Percentiles rank a stretch among this genome's conserved stretches.
Conservation (phyloP, 37 sponge, comb jelly and placozoan species). For the Dysidea cf. avara region DNA sequence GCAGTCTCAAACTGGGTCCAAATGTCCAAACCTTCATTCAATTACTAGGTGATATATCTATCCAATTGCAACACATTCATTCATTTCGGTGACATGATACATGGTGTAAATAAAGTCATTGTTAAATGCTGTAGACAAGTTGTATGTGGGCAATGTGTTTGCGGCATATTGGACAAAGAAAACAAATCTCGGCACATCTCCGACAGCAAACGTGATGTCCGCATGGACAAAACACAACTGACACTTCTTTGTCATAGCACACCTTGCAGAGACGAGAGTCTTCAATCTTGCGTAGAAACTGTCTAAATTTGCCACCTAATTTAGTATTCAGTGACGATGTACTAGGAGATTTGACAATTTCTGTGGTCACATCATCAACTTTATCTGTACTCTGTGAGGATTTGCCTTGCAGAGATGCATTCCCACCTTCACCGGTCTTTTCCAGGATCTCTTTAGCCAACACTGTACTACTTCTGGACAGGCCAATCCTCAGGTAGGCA, state of each 20-base stretch:
- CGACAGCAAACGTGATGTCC: slow-evolving; percentile 78
- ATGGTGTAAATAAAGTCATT: no score
- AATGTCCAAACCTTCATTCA: no score
- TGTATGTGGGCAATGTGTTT: slow-evolving; percentile 62
- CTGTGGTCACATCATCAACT: slow-evolving; percentile 1
- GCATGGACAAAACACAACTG: slow-evolving; percentile 88
- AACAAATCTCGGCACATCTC: slow-evolving; percentile 58
- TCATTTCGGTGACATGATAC: no score
- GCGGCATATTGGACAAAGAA: slow-evolving; percentile 75
- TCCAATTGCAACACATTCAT: no score
- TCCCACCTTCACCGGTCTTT: not conserved
- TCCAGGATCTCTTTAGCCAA: slow-evolving; percentile 62
- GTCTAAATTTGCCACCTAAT: slow-evolving; percentile 41
- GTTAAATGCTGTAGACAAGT: slow-evolving; percentile 51
- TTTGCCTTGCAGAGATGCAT: not conserved
- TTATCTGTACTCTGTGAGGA: not conserved
- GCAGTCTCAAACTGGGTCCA: no score
- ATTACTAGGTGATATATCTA: no score
- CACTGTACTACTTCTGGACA: slow-evolving; percentile 61
- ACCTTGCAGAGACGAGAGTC: slow-evolving; percentile 69
- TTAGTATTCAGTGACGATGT: slow-evolving; percentile 12
- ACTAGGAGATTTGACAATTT: not conserved
- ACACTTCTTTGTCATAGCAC: slow-evolving; percentile 75
- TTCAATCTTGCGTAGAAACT: slow-evolving; percentile 69
- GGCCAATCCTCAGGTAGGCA: slow-evolving; percentile 20